Base-by-base conservation (phyloP, 2,113 vertebrate species). In the Copsychus sechellarum region DNA sequence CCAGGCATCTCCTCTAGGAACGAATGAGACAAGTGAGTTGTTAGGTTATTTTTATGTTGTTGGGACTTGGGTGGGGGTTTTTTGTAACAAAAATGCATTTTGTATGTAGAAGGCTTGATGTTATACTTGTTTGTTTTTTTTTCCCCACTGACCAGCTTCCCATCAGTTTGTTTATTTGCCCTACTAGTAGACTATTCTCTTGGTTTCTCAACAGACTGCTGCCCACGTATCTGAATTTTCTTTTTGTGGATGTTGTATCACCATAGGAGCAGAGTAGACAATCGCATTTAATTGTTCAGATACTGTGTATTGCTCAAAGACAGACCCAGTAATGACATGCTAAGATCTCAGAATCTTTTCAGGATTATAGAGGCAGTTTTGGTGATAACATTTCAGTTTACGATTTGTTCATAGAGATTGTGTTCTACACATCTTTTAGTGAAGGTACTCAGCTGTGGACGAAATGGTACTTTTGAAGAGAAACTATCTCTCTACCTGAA, bases 91-190 rank as follows among this genome's bases (percentile, higher is more conserved):
- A 87, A 38, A 48, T 14, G 1, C 1, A 25, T 54, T 89, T 81
- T 79, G 10, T 12, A 26, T 72, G n/a, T 42, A 8, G 25, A 76
- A 73, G 18, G 5, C 8, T 88, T 64, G 48, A 20, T 47, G 6
- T 51, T 64, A 9, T 22, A 40, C 31, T 54, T 34, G 2, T 60
- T 60, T 20, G 1, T 3, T 0, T 3, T n/a, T 21, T 40, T 70
- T 69, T 77, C 81, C 9, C 31, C 7, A 71, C 33, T 85, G 14
- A 8, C 6, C 11, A 19, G 4, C 33, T 82, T 23, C 10, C 18
- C 3, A 8, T 40, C 9, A 14, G 11, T 38, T 53, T n/a, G 45
- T 58, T 57, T 43, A 64, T 72, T 43, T 67, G 23, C 19, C 11
- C 31, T 53, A 6, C 14, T 51, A n/a, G 40, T 28, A 40, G 34